phyloP scores from a whole-genome alignment of 2,888 invertebrate species.

The Byasa hedistus region DNA sequence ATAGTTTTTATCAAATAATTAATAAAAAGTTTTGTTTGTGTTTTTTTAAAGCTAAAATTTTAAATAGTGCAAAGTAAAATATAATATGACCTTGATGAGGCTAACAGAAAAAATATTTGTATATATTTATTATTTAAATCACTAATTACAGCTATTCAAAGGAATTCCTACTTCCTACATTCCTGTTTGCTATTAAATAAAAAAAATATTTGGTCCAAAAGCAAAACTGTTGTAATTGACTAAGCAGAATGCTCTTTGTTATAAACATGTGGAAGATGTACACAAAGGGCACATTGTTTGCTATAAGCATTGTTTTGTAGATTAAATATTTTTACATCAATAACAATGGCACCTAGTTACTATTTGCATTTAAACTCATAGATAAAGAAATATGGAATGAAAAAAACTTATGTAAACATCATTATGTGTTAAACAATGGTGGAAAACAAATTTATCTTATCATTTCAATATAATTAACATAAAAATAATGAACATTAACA shows the following conservation, averaged over 20 bases:
- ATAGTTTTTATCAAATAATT: no score
- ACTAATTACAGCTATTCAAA: no score
- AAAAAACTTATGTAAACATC: constrained; percentile 14
- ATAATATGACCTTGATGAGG: no score
- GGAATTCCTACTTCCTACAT: no score
- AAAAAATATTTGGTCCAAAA: no score
- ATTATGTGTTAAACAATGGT: constrained; percentile 16
- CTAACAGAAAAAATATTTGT: no score
- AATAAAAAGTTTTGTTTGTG: no score
- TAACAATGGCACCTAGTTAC: background rate
- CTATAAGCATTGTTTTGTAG: background rate
- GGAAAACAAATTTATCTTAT: constrained; percentile 18
- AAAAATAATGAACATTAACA: background rate
- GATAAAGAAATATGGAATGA: background rate
- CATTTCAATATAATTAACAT: constrained; percentile 10
- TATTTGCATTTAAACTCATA: background rate
- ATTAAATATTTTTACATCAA: background rate
- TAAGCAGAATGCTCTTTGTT: background rate
- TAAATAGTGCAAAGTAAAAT: no score
- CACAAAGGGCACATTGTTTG: constrained; percentile 3
- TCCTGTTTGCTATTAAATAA: no score
- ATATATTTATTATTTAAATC: no score
- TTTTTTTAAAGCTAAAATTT: no score
- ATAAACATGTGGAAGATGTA: background rate
- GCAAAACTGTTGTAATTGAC: background rate